Evolutionary conservation across 2,888 invertebrate species (phyloP).

Genomic region (Eretmocerus hayati): DNA sequence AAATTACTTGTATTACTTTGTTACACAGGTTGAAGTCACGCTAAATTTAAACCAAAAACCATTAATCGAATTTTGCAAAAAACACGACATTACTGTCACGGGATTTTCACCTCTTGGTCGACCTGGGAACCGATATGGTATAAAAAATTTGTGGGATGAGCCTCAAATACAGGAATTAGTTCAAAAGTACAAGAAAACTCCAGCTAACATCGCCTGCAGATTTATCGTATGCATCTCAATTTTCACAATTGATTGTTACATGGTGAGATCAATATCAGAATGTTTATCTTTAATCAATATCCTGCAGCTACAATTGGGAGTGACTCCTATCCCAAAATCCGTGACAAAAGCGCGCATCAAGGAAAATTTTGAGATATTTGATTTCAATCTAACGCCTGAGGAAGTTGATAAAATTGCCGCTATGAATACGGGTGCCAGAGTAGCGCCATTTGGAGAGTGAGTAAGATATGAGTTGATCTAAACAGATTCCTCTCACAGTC

Average conservation of each 20-base stretch:
- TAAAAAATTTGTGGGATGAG: constrained; percentile 19
- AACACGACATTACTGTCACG: constrained; percentile 61
- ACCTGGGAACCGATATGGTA: constrained; percentile 53
- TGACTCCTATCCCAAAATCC: constrained; percentile 60
- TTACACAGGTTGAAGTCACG: constrained; percentile 68
- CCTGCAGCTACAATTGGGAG: constrained; percentile 39
- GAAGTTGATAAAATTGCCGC: constrained; percentile 46
- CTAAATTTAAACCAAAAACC: constrained; percentile 67
- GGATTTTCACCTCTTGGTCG: constrained; percentile 78
- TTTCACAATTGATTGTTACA: neutral
- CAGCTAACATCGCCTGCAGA: constrained; percentile 63
- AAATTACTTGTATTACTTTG: neutral
- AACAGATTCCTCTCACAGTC: neutral
- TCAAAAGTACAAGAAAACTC: constrained; percentile 57
- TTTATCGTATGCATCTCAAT: constrained; percentile 50
- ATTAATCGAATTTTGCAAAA: constrained; percentile 62
- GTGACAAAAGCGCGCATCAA: constrained; percentile 54
- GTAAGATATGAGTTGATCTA: no score
- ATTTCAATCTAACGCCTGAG: constrained; percentile 54
- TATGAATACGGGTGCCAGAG: constrained; percentile 59
- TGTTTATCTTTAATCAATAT: neutral
- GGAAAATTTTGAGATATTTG: constrained; percentile 58
- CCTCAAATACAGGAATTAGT: constrained; percentile 57
- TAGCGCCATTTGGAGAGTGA: constrained; percentile 56
- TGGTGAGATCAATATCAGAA: neutral